Evolutionary conservation across 2,797 vertebrate species (phyloP).

Genomic region (Anabacerthia variegaticeps): DNA sequence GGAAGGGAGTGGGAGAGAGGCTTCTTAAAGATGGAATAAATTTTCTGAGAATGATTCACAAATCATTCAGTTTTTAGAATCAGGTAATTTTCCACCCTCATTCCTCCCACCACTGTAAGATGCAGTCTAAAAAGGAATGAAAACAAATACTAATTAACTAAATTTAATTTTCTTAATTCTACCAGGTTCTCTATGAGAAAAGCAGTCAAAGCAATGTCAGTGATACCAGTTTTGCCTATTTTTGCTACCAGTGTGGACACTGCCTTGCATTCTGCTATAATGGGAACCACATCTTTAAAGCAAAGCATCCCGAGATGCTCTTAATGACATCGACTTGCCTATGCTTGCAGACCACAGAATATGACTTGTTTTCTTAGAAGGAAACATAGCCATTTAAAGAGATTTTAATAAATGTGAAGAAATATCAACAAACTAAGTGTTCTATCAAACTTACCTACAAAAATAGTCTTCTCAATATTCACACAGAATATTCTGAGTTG

Average conservation of each 20-base stretch:
- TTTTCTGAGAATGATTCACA: not conserved
- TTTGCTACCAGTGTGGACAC: not conserved
- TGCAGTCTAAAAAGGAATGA: not conserved
- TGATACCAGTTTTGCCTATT: not conserved
- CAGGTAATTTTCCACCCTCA: not conserved
- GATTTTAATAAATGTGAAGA: not conserved
- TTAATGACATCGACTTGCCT: not conserved
- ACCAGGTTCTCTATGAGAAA: accelerated
- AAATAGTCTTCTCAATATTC: not conserved
- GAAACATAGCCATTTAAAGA: not conserved
- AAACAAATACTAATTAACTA: not conserved
- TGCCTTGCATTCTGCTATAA: not conserved
- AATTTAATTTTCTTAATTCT: not conserved
- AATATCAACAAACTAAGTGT: not conserved
- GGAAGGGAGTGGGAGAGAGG: not conserved
- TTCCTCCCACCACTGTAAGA: not conserved
- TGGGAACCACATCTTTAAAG: not conserved
- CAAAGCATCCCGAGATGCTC: not conserved
- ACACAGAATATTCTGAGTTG: not conserved
- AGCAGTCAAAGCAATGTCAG: not conserved
- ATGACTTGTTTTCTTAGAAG: not conserved
- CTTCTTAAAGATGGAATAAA: not conserved
- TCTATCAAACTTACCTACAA: not conserved
- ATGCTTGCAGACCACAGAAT: not conserved
- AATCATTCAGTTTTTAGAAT: not conserved